Percentiles rank a stretch among this genome's conserved stretches.
Conservation (phyloP, 2,797 vertebrate genomes). For the Sebastes minor region DNA sequence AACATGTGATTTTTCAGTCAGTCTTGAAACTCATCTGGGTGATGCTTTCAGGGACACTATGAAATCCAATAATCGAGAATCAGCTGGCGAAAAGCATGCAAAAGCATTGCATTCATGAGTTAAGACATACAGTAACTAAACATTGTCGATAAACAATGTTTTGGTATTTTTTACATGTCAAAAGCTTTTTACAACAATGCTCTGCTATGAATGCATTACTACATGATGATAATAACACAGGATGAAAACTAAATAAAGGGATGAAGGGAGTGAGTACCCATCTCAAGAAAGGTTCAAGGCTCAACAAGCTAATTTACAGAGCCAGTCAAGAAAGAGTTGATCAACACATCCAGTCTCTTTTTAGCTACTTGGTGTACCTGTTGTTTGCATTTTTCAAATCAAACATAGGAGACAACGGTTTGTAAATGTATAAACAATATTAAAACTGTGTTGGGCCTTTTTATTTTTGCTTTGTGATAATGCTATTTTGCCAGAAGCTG, state of each 20-base stretch:
- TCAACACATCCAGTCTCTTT: neutral
- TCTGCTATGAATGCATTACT: neutral
- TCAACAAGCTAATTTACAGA: neutral
- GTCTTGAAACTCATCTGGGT: neutral
- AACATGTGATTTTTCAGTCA: neutral
- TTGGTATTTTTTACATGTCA: neutral
- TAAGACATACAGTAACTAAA: neutral
- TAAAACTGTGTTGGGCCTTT: neutral
- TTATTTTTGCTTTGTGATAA: neutral
- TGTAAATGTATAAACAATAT: neutral
- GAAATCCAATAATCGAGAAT: neutral
- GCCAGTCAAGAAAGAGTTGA: neutral
- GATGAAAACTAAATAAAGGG: neutral
- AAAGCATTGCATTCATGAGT: neutral
- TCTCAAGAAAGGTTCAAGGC: neutral
- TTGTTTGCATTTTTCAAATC: neutral
- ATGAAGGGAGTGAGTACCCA: neutral
- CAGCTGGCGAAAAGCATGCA: neutral
- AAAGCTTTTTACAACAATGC: neutral
- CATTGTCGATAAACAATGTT: neutral
- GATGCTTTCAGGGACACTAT: neutral
- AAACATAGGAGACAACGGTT: neutral
- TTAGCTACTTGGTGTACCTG: too few relatives aligned
- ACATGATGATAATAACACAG: too few relatives aligned
- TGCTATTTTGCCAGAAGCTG: neutral